Percentiles rank a stretch among this genome's conserved stretches.
Evolutionary conservation across 2,113 vertebrate genomes (phyloP).

Genomic region (Bubo blakistoni): DNA sequence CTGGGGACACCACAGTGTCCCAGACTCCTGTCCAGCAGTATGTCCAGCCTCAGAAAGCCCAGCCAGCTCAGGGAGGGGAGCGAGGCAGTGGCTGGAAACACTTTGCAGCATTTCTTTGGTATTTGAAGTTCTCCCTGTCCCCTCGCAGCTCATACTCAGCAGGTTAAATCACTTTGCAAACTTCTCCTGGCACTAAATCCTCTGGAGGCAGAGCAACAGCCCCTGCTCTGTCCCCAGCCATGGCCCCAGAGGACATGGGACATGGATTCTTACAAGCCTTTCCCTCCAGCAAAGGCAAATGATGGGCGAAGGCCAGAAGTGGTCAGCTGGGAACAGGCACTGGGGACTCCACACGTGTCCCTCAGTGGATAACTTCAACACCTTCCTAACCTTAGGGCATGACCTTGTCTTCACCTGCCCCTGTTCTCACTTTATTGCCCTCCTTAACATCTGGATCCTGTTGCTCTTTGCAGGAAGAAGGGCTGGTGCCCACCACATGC

Average conservation of each 20-base stretch:
- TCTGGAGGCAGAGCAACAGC: neutral
- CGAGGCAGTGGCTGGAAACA: neutral
- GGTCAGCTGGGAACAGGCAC: neutral
- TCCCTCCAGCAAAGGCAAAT: neutral
- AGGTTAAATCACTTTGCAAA: too few relatives aligned
- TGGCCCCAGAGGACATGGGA: neutral
- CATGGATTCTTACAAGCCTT: neutral
- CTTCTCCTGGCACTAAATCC: neutral
- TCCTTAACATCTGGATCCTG: neutral
- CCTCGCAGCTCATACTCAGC: neutral
- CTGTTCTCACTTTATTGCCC: neutral
- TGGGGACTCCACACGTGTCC: accelerated
- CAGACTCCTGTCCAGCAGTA: neutral
- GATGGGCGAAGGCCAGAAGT: neutral
- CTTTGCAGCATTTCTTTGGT: neutral
- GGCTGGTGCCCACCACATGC: neutral
- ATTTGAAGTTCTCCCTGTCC: neutral
- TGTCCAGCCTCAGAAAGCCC: neutral
- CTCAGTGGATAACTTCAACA: neutral
- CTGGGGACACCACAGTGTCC: too few relatives aligned
- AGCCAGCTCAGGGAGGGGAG: neutral
- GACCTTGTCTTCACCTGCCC: neutral
- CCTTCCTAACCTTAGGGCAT: neutral
- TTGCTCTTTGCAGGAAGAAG: neutral
- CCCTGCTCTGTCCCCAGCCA: neutral